phyloP scores from a whole-genome alignment of 2,888 invertebrate species.

The Holacanthella duospinosa region DNA sequence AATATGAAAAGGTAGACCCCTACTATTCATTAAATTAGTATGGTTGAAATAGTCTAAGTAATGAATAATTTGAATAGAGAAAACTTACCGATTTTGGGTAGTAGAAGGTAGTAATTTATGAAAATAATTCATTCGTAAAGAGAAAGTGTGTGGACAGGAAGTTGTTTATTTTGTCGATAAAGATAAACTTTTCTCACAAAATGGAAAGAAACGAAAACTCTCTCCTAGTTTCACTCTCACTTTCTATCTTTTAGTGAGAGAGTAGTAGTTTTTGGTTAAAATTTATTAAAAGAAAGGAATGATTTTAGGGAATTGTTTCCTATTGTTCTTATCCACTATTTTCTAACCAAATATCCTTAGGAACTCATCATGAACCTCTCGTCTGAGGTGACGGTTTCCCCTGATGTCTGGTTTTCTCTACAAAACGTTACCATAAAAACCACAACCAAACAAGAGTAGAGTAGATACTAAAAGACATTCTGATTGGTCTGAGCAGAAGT shows the following conservation, averaged over 20 bases:
- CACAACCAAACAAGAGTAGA: neutral
- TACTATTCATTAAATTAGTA: no score
- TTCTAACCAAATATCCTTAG: no score
- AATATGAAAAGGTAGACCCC: no score
- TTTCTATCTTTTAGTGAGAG: no score
- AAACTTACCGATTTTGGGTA: neutral
- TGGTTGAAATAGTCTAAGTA: no score
- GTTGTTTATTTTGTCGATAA: neutral
- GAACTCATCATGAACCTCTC: neutral
- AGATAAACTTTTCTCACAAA: conserved; percentile 2
- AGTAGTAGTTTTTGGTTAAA: no score
- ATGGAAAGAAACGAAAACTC: no score
- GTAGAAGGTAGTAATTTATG: neutral
- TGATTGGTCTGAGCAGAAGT: neutral
- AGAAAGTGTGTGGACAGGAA: neutral
- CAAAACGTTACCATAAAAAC: neutral
- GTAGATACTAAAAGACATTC: neutral
- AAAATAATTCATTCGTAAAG: neutral
- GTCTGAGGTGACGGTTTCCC: neutral
- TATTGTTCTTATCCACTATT: neutral
- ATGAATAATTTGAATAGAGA: neutral
- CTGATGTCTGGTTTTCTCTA: neutral
- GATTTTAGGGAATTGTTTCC: neutral
- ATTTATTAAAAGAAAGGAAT: conserved; percentile 1
- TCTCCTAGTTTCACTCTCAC: neutral